A percentile compares a stretch with the other conserved stretches of the same genome.
phyloP scores from a whole-genome alignment of 2,113 vertebrate species.

The Brachypteracias leptosomus region DNA sequence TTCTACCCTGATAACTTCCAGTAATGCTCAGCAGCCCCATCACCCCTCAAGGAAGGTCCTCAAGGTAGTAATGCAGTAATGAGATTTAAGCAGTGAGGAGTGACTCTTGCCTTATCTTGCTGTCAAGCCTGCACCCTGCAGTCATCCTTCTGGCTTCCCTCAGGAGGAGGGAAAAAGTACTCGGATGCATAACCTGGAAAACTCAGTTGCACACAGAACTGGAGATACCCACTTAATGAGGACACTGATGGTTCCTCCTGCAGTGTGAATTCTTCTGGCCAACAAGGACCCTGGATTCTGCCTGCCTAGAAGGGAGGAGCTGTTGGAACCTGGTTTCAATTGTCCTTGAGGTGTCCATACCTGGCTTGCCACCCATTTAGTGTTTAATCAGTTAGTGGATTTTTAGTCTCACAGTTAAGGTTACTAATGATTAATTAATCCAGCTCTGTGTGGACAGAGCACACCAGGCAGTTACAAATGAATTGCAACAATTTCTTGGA shows the following conservation, averaged over 20 bases:
- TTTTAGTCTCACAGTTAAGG: neutral
- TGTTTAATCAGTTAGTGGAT: neutral
- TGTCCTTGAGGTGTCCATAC: neutral
- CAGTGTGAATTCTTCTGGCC: rapidly evolving
- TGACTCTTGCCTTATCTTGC: neutral
- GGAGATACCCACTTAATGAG: neutral
- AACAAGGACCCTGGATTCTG: neutral
- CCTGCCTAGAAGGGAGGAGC: neutral
- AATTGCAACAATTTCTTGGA: neutral
- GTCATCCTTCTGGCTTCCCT: neutral
- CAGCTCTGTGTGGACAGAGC: neutral
- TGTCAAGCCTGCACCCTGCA: neutral
- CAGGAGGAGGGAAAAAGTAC: neutral
- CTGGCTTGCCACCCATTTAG: neutral
- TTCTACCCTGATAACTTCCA: neutral
- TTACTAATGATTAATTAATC: constrained; percentile 20
- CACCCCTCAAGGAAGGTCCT: neutral
- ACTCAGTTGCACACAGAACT: rapidly evolving
- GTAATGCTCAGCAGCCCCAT: neutral
- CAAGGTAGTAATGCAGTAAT: neutral
- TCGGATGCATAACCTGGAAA: rapidly evolving
- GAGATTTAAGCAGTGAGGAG: neutral
- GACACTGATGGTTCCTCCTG: neutral
- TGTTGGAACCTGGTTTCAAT: neutral
- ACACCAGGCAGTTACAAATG: neutral